Evolutionary conservation across 2,113 vertebrate species (phyloP).

Genomic region (Myanophis thanlyinensis): DNA sequence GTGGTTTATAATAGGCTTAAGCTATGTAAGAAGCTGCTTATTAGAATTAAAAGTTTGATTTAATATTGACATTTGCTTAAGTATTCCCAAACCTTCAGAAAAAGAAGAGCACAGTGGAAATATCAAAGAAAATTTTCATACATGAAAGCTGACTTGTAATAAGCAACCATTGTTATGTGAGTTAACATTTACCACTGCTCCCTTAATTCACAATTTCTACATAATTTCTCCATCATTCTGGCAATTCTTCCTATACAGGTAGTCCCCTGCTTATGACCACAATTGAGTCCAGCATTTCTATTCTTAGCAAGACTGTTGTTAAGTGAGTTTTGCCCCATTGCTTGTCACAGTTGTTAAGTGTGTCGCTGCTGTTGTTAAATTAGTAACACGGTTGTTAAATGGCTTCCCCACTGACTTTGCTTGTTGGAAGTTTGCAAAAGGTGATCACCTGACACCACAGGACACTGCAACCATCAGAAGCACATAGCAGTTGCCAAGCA

Average conservation of each 20-base stretch:
- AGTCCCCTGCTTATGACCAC: background rate
- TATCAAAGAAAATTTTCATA: background rate
- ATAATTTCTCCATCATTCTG: background rate
- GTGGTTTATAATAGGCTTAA: background rate
- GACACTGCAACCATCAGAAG: background rate
- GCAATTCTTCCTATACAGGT: background rate
- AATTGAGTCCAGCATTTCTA: background rate
- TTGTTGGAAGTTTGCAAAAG: background rate
- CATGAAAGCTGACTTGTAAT: background rate
- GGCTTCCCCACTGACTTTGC: background rate
- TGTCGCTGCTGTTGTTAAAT: background rate
- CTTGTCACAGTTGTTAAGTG: background rate
- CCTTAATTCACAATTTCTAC: background rate
- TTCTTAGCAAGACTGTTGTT: background rate
- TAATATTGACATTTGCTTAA: background rate
- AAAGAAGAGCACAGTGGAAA: background rate
- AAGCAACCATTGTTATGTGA: background rate
- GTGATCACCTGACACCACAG: background rate
- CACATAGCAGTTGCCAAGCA: background rate
- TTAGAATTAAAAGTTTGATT: background rate
- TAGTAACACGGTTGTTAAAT: background rate
- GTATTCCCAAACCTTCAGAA: background rate
- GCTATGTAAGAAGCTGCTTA: background rate
- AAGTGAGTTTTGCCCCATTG: background rate
- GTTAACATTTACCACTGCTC: background rate